A percentile compares a stretch with the other conserved stretches of the same genome.
phyloP scores from a whole-genome alignment of 2,797 vertebrate species.

The Thunnus albacares region DNA sequence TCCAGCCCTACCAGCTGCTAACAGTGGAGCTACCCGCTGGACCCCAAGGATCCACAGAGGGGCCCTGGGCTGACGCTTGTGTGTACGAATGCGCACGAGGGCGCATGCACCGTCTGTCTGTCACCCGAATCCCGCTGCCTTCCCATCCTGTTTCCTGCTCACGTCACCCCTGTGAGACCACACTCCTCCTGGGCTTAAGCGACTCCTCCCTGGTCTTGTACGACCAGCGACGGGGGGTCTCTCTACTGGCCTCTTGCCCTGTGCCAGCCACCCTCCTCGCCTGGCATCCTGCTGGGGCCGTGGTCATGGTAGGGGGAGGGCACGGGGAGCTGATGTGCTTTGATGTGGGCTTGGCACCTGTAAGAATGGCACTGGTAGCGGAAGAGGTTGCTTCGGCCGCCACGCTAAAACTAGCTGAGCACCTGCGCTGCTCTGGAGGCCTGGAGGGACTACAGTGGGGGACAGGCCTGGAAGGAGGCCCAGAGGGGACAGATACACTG shows the following conservation, averaged over 20 bases:
- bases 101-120: slow-evolving; percentile 85
- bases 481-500: slow-evolving; percentile 85
- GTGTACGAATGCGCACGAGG: slow-evolving; percentile 87
- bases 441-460: slow-evolving; percentile 91
- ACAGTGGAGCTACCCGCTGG: slow-evolving; percentile 88
- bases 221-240: slow-evolving; percentile 86
- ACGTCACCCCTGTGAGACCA: slow-evolving; percentile 87
- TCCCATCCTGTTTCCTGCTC: slow-evolving; percentile 90
- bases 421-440: slow-evolving; percentile 86
- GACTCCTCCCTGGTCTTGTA: slow-evolving; percentile 93
- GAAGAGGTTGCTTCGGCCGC: slow-evolving; percentile 86
- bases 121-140: slow-evolving; percentile 87
- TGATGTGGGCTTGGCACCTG: slow-evolving; percentile 90
- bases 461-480: slow-evolving; percentile 61
- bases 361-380: slow-evolving; percentile 89
- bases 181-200: slow-evolving; percentile 90
- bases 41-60: slow-evolving; percentile 67
- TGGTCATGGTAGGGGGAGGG: slow-evolving; percentile 88
- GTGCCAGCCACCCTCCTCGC: slow-evolving; percentile 86
- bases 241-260: slow-evolving; percentile 86
- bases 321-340: slow-evolving; percentile 94
- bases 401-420: slow-evolving; percentile 88
- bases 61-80: slow-evolving; percentile 85
- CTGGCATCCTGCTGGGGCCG: slow-evolving; percentile 91
- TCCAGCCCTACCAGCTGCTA: slow-evolving; percentile 89